Conservation (phyloP, 30 jellyfish, hydroid and myxozoan genomes). For the Hydractinia echinata region DNA sequence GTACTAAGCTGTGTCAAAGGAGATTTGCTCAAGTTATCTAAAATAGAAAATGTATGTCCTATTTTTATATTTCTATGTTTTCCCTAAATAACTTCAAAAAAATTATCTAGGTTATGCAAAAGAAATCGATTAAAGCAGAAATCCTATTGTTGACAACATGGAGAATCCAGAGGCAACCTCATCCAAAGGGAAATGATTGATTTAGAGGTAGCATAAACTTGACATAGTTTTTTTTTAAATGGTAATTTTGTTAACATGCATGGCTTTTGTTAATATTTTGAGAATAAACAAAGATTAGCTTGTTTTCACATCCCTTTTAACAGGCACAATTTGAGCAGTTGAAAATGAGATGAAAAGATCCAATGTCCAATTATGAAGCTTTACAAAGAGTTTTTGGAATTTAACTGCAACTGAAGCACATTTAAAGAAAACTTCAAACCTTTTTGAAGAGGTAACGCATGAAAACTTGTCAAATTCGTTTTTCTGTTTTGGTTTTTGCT, state of each 20-base stretch:
- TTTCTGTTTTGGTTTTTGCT: too few relatives aligned
- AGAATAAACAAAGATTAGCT: neutral
- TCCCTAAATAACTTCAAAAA: too few relatives aligned
- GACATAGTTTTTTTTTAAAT: neutral
- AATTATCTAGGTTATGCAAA: constrained; percentile 69
- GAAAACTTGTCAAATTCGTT: too few relatives aligned
- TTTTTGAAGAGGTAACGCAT: constrained; percentile 90
- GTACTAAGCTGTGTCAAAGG: too few relatives aligned
- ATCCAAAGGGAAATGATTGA: constrained; percentile 85
- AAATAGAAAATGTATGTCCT: too few relatives aligned
- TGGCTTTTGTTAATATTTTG: neutral
- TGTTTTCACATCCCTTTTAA: neutral
- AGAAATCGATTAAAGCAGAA: constrained; percentile 88
- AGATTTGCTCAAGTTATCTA: too few relatives aligned
- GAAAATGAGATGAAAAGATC: constrained; percentile 93
- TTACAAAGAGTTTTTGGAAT: constrained; percentile 83
- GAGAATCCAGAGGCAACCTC: constrained; percentile 98
- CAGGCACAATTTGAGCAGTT: constrained; percentile 98
- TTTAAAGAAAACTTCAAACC: constrained; percentile 80
- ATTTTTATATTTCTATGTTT: too few relatives aligned
- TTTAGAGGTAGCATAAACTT: neutral
- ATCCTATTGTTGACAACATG: constrained; percentile 75
- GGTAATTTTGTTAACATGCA: neutral
- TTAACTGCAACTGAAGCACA: constrained; percentile 86
- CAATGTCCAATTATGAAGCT: constrained; percentile 89